phyloP scores from a whole-genome alignment of 2,113 vertebrate genomes.

The Noctilio leporinus region DNA sequence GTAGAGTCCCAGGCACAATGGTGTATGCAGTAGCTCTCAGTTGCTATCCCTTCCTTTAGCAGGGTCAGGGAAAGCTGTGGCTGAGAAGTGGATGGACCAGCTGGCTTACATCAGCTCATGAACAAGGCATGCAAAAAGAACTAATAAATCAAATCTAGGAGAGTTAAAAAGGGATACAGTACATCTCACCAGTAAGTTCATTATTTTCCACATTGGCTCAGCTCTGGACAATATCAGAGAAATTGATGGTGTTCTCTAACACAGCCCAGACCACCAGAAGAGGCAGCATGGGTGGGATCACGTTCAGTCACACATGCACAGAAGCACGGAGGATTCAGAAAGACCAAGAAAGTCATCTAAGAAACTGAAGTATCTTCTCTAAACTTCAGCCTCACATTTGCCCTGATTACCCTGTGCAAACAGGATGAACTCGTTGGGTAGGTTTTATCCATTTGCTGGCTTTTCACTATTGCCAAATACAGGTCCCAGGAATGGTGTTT shows the following conservation, averaged over 20 bases:
- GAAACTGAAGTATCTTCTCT: not conserved
- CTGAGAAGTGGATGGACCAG: not conserved
- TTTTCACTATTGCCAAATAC: not conserved
- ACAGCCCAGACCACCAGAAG: not conserved
- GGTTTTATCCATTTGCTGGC: not conserved
- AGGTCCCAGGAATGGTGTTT: not conserved
- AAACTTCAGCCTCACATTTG: not conserved
- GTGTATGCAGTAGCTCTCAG: not conserved
- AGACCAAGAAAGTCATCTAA: not conserved
- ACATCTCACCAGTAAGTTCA: slow-evolving; percentile 2
- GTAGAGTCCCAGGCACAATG: not conserved
- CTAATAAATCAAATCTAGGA: slow-evolving; percentile 29
- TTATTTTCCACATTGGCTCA: slow-evolving; percentile 24
- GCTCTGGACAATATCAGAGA: slow-evolving; percentile 48
- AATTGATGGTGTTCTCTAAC: not conserved
- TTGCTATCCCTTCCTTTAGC: not conserved
- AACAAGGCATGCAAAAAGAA: not conserved
- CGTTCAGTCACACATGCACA: rapidly evolving
- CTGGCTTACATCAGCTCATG: not conserved
- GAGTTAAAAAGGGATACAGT: not conserved
- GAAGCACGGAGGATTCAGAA: not conserved
- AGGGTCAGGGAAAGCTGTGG: not conserved
- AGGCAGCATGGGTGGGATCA: rapidly evolving
- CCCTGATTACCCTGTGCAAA: not conserved
- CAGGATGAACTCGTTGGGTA: slow-evolving; percentile 23